Percentiles rank a stretch among this genome's conserved stretches.
These are phyloP conservation scores for Polyommatus icarus DNA, from an alignment of 2,888 invertebrate genomes.

Conservation along the genomic window DNA sequence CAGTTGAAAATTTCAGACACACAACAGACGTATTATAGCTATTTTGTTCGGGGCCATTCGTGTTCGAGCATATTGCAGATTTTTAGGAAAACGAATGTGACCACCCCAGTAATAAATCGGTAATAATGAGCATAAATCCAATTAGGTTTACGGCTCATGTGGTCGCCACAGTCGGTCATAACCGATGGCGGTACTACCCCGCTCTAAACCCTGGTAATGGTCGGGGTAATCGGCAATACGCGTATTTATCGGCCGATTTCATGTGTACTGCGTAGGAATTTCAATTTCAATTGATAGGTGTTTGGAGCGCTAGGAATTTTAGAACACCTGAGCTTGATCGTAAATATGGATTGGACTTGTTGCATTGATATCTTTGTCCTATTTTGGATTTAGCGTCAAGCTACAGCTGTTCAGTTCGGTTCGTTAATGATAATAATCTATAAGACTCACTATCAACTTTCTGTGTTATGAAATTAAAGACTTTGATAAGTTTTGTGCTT, in stretches of 20 bases:
- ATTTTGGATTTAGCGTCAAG: neutral
- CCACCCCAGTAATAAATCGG: conserved; percentile 15
- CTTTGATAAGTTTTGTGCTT: too few relatives aligned
- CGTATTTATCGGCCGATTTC: conserved; percentile 40
- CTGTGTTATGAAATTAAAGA: too few relatives aligned
- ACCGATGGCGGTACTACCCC: neutral
- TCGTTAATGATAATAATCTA: neutral
- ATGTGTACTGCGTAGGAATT: conserved; percentile 32
- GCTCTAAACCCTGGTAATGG: conserved; percentile 34
- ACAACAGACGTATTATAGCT: too few relatives aligned
- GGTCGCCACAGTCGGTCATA: conserved; percentile 18
- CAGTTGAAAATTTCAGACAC: too few relatives aligned
- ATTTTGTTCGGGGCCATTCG: too few relatives aligned
- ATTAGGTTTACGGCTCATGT: conserved; percentile 24
- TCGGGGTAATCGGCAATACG: conserved; percentile 38
- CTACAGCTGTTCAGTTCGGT: neutral
- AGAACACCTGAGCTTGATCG: conserved; percentile 25
- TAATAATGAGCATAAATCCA: conserved; percentile 28
- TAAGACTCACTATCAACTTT: neutral
- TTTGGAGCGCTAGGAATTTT: conserved; percentile 32
- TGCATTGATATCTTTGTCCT: neutral
- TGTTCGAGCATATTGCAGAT: too few relatives aligned
- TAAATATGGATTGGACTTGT: conserved; percentile 24
- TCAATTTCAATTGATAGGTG: conserved; percentile 32
- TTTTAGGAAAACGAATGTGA: neutral